Percentiles rank a stretch among this genome's conserved stretches.
phyloP scores from a whole-genome alignment of 2,113 vertebrate genomes.

The Ascaphus truei region DNA sequence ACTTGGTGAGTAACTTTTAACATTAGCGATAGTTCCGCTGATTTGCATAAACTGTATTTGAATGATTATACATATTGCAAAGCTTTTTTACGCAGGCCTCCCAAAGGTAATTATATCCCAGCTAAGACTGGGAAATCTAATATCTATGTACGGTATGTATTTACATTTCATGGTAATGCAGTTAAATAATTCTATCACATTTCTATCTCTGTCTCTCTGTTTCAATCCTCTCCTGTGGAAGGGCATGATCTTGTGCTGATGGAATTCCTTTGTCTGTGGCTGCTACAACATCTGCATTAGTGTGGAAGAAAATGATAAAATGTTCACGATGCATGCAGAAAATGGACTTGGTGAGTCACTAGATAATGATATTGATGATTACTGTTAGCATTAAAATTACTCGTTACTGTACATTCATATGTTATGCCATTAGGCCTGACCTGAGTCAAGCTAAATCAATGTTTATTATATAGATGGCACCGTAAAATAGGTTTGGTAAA shows the following conservation, averaged over 20 bases:
- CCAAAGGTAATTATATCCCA: constrained; percentile 48
- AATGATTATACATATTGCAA: constrained; percentile 42
- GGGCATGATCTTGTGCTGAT: constrained; percentile 26
- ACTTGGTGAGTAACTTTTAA: constrained; percentile 40
- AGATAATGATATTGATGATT: constrained; percentile 15
- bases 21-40: constrained; percentile 42
- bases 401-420: too few relatives aligned
- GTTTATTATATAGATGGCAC: too few relatives aligned
- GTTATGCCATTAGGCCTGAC: accelerated
- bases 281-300: constrained; percentile 14
- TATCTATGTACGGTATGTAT: constrained; percentile 44
- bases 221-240: constrained; percentile 27
- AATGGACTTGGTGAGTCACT: background rate
- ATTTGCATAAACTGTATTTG: constrained; percentile 43
- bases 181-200: constrained; percentile 44
- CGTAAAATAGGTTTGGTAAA: too few relatives aligned
- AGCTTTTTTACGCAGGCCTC: constrained; percentile 45
- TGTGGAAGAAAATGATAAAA: background rate
- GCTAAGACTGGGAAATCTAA: constrained; percentile 35
- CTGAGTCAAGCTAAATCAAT: too few relatives aligned
- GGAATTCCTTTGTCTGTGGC: constrained; percentile 4
- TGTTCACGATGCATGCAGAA: background rate
- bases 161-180: constrained; percentile 45
- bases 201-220: constrained; percentile 40
- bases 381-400: background rate